phyloP scores from a whole-genome alignment of 2,888 invertebrate genomes.

The Acrobasis suavella region DNA sequence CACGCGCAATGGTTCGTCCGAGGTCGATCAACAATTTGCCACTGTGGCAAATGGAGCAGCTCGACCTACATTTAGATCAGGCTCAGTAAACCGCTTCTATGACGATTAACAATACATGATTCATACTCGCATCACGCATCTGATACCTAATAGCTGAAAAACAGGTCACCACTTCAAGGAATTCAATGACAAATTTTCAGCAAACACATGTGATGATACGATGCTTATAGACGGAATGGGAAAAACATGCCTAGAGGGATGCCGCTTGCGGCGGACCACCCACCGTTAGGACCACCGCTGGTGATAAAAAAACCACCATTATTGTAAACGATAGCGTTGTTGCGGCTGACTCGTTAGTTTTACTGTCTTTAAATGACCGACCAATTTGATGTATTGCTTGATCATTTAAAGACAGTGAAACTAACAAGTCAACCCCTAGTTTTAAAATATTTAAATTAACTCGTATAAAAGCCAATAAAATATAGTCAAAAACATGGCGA shows the following conservation, averaged over 20 bases:
- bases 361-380: not conserved
- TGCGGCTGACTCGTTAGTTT: constrained; percentile 17
- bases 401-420: not conserved
- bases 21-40: constrained; percentile 78
- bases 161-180: constrained; percentile 40
- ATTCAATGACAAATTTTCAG: constrained; percentile 34
- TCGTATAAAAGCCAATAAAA: not conserved
- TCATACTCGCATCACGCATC: constrained; percentile 56
- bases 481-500: not conserved
- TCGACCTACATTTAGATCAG: constrained; percentile 73
- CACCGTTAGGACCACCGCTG: constrained; percentile 53
- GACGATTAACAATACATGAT: constrained; percentile 71
- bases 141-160: constrained; percentile 50
- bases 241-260: constrained; percentile 31
- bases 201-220: constrained; percentile 16
- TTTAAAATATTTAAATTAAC: not conserved
- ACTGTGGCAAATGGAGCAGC: constrained; percentile 75
- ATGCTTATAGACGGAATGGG: constrained; percentile 25
- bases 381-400: not conserved
- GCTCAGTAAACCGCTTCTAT: constrained; percentile 71
- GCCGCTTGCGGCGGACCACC: constrained; percentile 61
- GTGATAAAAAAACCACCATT: constrained; percentile 49
- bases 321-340: constrained; percentile 34
- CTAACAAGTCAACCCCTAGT: not conserved
- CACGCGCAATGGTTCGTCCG: constrained; percentile 61